Percentiles rank a stretch among this genome's conserved stretches.
phyloP scores from a whole-genome alignment of 2,888 invertebrate species.

The Subacronicta megacephala region DNA sequence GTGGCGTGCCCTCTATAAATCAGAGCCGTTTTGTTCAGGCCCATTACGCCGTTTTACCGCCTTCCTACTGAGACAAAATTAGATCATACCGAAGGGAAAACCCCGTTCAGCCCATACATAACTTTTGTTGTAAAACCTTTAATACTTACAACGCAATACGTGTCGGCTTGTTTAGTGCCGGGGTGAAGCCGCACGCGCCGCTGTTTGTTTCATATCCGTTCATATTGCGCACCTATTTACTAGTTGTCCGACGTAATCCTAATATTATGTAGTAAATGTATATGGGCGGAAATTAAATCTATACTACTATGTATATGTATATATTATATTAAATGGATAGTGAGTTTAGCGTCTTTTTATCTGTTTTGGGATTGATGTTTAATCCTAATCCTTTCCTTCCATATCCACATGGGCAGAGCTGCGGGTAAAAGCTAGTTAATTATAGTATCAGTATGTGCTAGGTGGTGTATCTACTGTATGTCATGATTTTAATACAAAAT shows the following conservation, averaged over 20 bases:
- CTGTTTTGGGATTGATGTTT: no score
- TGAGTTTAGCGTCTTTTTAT: no score
- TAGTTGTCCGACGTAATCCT: constrained; percentile 4
- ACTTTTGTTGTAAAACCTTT: constrained; percentile 82
- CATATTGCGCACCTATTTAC: constrained; percentile 49
- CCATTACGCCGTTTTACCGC: constrained; percentile 86
- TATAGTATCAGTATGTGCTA: no score
- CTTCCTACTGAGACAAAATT: constrained; percentile 85
- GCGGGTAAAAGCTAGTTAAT: no score
- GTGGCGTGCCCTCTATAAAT: constrained; percentile 82
- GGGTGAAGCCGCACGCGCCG: constrained; percentile 53
- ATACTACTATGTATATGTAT: no score
- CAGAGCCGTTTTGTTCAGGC: constrained; percentile 84
- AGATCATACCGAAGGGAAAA: constrained; percentile 83
- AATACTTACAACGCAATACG: constrained; percentile 74
- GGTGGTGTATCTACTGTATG: no score
- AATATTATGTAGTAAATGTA: no score
- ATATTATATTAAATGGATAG: no score
- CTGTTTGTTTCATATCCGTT: constrained; percentile 56
- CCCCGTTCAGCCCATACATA: constrained; percentile 75
- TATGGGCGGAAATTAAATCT: no score
- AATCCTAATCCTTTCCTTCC: no score
- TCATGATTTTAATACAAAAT: no score
- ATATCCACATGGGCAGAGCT: no score
- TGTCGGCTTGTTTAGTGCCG: constrained; percentile 66